Base-by-base conservation (phyloP, 2,888 invertebrate species). In the Tetheella fluctuosa region DNA sequence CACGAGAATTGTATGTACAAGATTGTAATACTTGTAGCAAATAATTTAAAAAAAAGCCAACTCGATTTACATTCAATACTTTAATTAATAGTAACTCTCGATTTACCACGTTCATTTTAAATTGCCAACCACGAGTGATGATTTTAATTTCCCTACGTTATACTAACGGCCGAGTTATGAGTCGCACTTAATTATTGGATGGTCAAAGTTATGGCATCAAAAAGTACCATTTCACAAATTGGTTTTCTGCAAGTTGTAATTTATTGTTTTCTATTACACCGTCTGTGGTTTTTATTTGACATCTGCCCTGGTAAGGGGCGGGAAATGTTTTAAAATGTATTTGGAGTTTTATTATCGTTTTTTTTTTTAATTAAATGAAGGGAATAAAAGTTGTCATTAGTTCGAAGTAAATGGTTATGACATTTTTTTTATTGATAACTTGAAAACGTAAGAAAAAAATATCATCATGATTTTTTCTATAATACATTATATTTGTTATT, bases 171-270 rank as follows among this genome's bases (percentile, higher is more conserved):
- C 20, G 48, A 7, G 39, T 6, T 37, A 1, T 10, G 17, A 20
- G 48, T 17, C 10, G 10, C 48, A 48, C 48, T 48, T 48, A 48
- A 48, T 48, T 17, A 48, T 20, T 48, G 48, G 48, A 48, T 20
- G 48, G 48, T 20, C 48, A 10, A 20, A 48, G 48, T 48, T 48
- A 48, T 48, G 48, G 48, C 48, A 48, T 48, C 48, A 48, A 48
- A 48, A 20, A 48, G 17, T 48, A 48, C 20, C 48, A 48, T 48
- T 48, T 48, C 48, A 48, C 48, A 48, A 72, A 76, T 76, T 74
- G 77, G 70, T 76, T 76, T 73, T 76, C 71, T 64, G 76, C 73
- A 73, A 73, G 67, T 69, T 59, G 65, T 73, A 73, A 76, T 74
- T 76, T 76, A 76, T 69, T 58, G 64, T 62, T 54, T 63, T 71